phyloP scores from a whole-genome alignment of 2,797 vertebrate genomes.

The Coluber constrictor region DNA sequence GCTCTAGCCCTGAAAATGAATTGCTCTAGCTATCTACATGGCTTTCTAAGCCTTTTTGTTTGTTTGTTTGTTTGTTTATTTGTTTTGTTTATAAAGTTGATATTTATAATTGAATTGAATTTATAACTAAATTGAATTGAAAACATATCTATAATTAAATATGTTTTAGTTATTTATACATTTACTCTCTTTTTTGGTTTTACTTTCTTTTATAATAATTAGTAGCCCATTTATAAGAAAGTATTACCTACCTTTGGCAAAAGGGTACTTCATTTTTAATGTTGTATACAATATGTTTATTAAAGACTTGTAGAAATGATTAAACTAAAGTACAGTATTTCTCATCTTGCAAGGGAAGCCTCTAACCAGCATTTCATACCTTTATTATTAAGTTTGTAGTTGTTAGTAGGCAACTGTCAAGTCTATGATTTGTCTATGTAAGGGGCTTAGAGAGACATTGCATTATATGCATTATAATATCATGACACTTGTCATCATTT shows the following conservation, averaged over 20 bases:
- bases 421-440: not conserved
- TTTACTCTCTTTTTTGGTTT: not conserved
- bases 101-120: not conserved
- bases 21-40: not conserved
- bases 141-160: not conserved
- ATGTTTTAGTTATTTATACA: not conserved
- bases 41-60: not conserved
- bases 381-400: not conserved
- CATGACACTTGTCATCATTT: not conserved
- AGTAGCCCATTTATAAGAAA: not conserved
- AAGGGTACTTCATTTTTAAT: not conserved
- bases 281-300: not conserved
- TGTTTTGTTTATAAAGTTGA: not conserved
- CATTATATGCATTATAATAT: not conserved
- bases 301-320: not conserved
- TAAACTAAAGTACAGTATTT: not conserved
- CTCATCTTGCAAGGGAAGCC: not conserved
- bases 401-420: not conserved
- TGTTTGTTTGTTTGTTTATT: not conserved
- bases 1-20: not conserved
- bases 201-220: not conserved
- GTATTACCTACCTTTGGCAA: not conserved
- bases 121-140: not conserved
- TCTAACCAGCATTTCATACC: not conserved
- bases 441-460: not conserved